Evolutionary conservation across 1,140 invertebrate species (phyloP).

Genomic region (Hestina assimilis): DNA sequence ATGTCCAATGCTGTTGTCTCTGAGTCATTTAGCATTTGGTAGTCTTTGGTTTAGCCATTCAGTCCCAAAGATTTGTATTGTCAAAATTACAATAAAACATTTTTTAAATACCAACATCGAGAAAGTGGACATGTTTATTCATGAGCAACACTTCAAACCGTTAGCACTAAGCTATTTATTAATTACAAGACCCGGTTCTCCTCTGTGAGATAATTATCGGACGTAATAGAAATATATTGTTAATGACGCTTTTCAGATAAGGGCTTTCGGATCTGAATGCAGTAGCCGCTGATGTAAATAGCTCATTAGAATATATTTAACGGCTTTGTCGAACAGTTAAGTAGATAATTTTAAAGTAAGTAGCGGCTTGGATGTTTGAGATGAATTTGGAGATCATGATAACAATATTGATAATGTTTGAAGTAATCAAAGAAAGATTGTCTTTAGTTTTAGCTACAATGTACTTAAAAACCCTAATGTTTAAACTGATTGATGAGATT

Average conservation of each 20-base stretch:
- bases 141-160: slow-evolving; percentile 11
- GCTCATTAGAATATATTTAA: slow-evolving; percentile 13
- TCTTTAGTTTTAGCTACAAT: not conserved
- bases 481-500: too few species aligned
- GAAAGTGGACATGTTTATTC: slow-evolving; percentile 28
- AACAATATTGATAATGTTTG: not conserved
- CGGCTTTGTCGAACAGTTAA: not conserved
- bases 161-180: slow-evolving; percentile 26
- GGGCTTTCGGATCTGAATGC: not conserved
- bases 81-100: slow-evolving; percentile 15
- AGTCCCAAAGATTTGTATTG: too few species aligned
- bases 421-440: not conserved
- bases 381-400: not conserved
- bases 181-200: slow-evolving; percentile 13
- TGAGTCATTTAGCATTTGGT: too few species aligned
- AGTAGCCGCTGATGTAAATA: slow-evolving; percentile 15
- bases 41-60: too few species aligned
- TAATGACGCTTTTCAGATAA: slow-evolving; percentile 17
- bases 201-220: slow-evolving; percentile 16
- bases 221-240: slow-evolving; percentile 16
- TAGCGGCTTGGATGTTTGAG: not conserved
- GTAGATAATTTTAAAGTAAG: not conserved
- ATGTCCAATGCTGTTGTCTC: too few species aligned
- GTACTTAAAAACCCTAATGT: too few species aligned
- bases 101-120: slow-evolving; percentile 5